Evolutionary conservation across 2,888 invertebrate species (phyloP), one percentile per base, ranked within the genome.

Genomic region (Meta bourneti): DNA sequence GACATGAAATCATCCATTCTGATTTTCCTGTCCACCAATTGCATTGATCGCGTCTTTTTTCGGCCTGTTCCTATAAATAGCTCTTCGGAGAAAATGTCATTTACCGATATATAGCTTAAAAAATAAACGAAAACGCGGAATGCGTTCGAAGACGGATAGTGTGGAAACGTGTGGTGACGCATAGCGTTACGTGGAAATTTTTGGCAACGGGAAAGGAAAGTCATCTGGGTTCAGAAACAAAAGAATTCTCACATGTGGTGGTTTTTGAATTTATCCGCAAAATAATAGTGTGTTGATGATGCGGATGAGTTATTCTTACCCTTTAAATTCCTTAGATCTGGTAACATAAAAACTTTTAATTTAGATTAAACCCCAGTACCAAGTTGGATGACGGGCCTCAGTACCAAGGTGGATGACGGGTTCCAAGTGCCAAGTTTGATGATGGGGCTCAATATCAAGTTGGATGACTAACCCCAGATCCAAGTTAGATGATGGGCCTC

Each of bases 11-110:
- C 72, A 82, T 72, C 61, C 79, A 79, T 79, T 61, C 82, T 52
- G 51, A 72, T 82, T 72, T 51, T 82, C 51, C 13, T 20, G 13
- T 19, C 9, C n/a, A 51, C 34, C 52, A 16, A 61, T 9, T 16
- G 61, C 52, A 82, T 82, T 69, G 71, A 72, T 82, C 71, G 20
- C 19, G 52, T 19, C 11, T 5, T 61, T 34, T 81, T 82, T 51
- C 16, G 20, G 82, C 52, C 49, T 19, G 71, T 82, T 82, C 72
- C 82, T 82, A 82, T 82, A 82, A 82, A 82, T 82, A 82, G 82
- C 82, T n/a, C 8, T 81, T 16, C 16, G 49, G 13, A 81, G n/a
- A 70, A 34, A 49, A 48, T 81, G 81, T 81, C 81, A 81, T 81
- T 81, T 81, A 69, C 81, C 81, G 81, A 83, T 83, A 83, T 20